Base-by-base conservation (phyloP, 2,113 vertebrate genomes). In the Psittacara wagleri region DNA sequence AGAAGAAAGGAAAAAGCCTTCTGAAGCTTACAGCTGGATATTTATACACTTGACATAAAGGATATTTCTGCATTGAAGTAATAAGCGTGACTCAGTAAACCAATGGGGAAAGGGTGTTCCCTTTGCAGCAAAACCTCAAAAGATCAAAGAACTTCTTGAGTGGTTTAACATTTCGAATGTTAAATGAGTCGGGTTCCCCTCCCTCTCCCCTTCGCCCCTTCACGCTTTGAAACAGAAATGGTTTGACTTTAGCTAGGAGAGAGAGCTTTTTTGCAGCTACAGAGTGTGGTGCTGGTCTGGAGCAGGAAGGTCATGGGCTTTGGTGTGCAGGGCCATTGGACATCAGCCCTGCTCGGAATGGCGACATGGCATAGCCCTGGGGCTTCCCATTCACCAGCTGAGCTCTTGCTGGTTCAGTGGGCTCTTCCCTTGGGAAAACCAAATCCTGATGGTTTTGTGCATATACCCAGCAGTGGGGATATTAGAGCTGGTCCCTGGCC, bases 61-160 rank as follows among this genome's bases (percentile, higher is more conserved):
- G 94, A 96, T 96, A 95, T 96, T 94, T 97, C 94, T 96, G 95
- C 95, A 95, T 96, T 96, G 96, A 96, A 96, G 95, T 96, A 96
- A 96, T 94, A 95, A 97, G 96, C 68, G 86, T 96, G 96, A 96
- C 93, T 97, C 95, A 96, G 90, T 90, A 97, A 96, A 96, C 95
- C 94, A 95, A 95, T 94, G 85, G 93, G 94, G 95, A 96, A 94
- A 95, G 93, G 95, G 96, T 95, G 95, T 97, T 96, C 94, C 95
- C 95, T 97, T 96, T 96, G 96, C 95, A 95, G 95, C 92, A 90
- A 97, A 97, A 93, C 95, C 95, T 97, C 94, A 95, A 93, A 96
- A 96, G 96, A 97, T 95, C 96, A 97, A 96, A 96, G 95, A 94
- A 88, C 82, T 90, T 94, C 94, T 90, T 77, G 92, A 97, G 91